A percentile compares a stretch with the other conserved stretches of the same genome.
Conservation (phyloP, 2,888 invertebrate genomes). For the Leucophenga montana region DNA sequence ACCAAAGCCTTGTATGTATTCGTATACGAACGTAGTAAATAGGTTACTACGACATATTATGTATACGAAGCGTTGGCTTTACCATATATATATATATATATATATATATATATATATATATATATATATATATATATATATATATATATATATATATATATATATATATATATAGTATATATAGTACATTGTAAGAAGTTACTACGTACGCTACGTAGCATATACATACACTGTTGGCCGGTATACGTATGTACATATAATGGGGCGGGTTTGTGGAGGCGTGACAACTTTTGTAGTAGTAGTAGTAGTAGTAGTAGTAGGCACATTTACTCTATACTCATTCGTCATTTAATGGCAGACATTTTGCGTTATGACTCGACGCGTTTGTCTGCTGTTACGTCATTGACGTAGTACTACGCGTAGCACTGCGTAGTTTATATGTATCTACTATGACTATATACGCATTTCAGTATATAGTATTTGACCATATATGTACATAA, state of each 20-base stretch:
- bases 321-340: constrained; percentile 42
- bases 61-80: too few species aligned
- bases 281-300: not conserved
- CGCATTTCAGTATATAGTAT: not conserved
- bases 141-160: too few species aligned
- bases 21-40: constrained; percentile 49
- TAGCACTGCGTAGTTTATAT: constrained; percentile 26
- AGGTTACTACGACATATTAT: constrained; percentile 56
- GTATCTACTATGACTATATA: not conserved
- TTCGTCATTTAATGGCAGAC: constrained; percentile 50
- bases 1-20: not conserved
- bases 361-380: constrained; percentile 24
- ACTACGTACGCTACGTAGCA: too few species aligned
- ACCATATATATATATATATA: too few species aligned
- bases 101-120: too few species aligned
- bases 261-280: not conserved
- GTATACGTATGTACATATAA: too few species aligned
- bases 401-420: constrained; percentile 41
- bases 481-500: not conserved
- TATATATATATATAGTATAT: too few species aligned
- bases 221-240: too few species aligned
- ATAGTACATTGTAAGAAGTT: too few species aligned
- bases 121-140: too few species aligned
- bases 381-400: constrained; percentile 47
- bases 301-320: not conserved